These are phyloP conservation scores for Nomada fabriciana DNA, from an alignment of 2,888 invertebrate species.

Conservation along the genomic window DNA sequence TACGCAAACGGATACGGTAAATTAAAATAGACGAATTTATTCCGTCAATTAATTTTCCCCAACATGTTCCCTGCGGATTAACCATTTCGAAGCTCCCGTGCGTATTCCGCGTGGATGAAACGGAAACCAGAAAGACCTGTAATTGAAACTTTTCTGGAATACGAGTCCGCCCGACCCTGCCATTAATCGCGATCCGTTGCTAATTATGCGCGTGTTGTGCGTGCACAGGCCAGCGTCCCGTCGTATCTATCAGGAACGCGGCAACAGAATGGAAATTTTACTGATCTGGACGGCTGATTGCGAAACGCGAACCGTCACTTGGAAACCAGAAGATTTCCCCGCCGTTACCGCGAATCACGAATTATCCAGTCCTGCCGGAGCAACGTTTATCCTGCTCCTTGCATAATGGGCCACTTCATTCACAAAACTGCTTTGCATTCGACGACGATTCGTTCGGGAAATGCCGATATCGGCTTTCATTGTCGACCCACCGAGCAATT, in stretches of 20 bases:
- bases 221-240: neutral
- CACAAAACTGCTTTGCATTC: conserved; percentile 28
- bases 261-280: conserved; percentile 27
- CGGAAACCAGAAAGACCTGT: conserved; percentile 36
- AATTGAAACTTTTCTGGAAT: conserved; percentile 15
- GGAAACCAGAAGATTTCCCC: conserved; percentile 11
- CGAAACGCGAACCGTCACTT: conserved; percentile 45
- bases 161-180: conserved; percentile 16
- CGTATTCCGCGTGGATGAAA: neutral
- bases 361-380: conserved; percentile 1
- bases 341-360: conserved; percentile 1
- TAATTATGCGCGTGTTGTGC: conserved; percentile 8
- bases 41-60: conserved; percentile 8
- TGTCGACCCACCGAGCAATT: conserved; percentile 18
- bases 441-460: conserved; percentile 13
- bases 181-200: conserved; percentile 28
- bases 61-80: neutral
- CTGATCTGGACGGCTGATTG: conserved; percentile 3
- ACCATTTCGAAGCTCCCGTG: neutral
- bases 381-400: conserved; percentile 25
- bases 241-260: neutral
- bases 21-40: conserved; percentile 19
- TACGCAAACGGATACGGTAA: neutral
- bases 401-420: conserved; percentile 46
- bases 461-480: conserved; percentile 36